Evolutionary conservation across 2,888 invertebrate genomes (phyloP), one percentile per base, ranked within the genome.

Genomic region (Noctuana brunneofusca): DNA sequence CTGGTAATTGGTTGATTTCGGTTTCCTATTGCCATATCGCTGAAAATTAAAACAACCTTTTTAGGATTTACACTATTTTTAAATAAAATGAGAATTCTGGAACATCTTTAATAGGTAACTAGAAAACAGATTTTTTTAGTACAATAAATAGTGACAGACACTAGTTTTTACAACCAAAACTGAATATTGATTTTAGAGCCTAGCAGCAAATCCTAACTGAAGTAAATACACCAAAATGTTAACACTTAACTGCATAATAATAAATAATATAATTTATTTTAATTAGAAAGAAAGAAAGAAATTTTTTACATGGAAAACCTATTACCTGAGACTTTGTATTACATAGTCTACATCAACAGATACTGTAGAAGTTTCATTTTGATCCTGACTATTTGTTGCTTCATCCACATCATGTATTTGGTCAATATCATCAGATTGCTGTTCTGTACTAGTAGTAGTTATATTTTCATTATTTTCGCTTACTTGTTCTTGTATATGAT

Each of bases 401-500:
- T 38, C 38, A 38, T 38, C 6, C 14, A 52, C 65, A 53, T 38
- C 50, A 52, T 52, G 14, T n/a, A 14, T 53, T 35, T 16, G 32
- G 30, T 64, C 58, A 16, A 55, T 43, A 9, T 48, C 24, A 54
- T 60, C 52, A 49, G 16, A 58, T 56, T 27, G 35, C 41, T 50
- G 50, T 14, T 52, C 43, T 11, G 38, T 4, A 18, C 18, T 16
- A n/a, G 14, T 48, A 14, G 8, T 35, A 35, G 30, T 67, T 30
- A 71, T 67, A 35, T 71, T 67, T 58, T 69, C 63, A 49, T 64
- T 48, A 32, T 46, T 18, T 57, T 43, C 53, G 38, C 8, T 41
- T 16, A 14, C 35, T 64, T 70, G 66, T 71, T 70, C 66, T 46
- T 64, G 68, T 50, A 63, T 60, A 53, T 67, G 67, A 54, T 71